phyloP scores from a whole-genome alignment of 2,797 vertebrate species.

The Mycteria americana region DNA sequence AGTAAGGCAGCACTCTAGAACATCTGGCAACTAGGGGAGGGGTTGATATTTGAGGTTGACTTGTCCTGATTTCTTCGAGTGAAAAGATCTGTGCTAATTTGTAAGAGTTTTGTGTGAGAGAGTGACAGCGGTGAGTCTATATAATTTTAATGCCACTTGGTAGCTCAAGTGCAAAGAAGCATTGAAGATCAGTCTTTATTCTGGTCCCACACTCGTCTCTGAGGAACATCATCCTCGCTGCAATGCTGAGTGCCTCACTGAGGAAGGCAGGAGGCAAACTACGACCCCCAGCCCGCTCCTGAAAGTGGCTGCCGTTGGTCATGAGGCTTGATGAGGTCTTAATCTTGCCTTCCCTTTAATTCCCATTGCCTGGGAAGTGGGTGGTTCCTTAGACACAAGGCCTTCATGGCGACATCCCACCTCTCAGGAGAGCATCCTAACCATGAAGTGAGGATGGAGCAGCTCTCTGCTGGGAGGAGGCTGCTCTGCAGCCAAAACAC shows the following conservation, averaged over 20 bases:
- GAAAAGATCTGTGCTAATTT: neutral
- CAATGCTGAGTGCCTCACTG: neutral
- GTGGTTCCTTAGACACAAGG: neutral
- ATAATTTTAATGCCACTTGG: neutral
- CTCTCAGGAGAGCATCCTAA: neutral
- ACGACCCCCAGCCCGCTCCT: rapidly evolving
- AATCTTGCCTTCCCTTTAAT: neutral
- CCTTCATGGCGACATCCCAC: neutral
- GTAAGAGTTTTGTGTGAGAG: neutral
- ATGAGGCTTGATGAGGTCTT: neutral
- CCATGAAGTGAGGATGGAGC: neutral
- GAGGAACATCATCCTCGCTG: neutral
- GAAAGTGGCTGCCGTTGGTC: neutral
- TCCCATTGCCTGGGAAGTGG: neutral
- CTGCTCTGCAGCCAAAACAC: neutral
- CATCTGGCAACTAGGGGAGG: neutral
- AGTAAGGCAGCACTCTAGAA: neutral
- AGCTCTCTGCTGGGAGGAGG: neutral
- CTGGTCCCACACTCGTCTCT: neutral
- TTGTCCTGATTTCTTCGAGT: neutral
- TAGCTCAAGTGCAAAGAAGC: neutral
- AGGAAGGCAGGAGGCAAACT: neutral
- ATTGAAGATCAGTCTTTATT: neutral
- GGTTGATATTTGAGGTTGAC: neutral
- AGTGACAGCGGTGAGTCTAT: neutral